A percentile compares a stretch with the other conserved stretches of the same genome.
Evolutionary conservation across 2,797 vertebrate genomes (phyloP).

Genomic region (Rhinella marina): DNA sequence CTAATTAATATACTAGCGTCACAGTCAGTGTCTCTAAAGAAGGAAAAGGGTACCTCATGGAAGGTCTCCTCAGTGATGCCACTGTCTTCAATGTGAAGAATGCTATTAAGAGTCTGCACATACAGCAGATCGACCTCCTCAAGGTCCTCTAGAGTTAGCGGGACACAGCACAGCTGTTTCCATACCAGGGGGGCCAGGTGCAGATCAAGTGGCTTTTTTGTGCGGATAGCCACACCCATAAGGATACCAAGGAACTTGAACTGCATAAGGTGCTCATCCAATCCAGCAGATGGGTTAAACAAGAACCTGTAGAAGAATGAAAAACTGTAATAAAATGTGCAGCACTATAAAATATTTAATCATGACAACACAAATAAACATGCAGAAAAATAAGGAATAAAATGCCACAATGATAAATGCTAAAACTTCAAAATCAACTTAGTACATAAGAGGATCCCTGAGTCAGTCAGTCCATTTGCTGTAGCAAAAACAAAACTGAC

Average conservation of each 20-base stretch:
- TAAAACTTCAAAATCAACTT: too few relatives aligned
- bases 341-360: neutral
- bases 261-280: slow-evolving; percentile 83
- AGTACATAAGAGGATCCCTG: too few relatives aligned
- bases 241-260: slow-evolving; percentile 86
- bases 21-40: neutral
- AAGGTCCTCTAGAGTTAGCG: slow-evolving; percentile 81
- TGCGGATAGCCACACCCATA: slow-evolving; percentile 86
- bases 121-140: slow-evolving; percentile 86
- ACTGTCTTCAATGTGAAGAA: slow-evolving; percentile 90
- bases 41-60: slow-evolving; percentile 75
- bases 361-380: neutral
- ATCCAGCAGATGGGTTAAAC: slow-evolving; percentile 82
- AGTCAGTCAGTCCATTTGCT: too few relatives aligned
- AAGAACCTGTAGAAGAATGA: slow-evolving; percentile 75
- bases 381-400: neutral
- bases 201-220: slow-evolving; percentile 85
- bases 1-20: neutral
- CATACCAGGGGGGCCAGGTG: slow-evolving; percentile 84
- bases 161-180: slow-evolving; percentile 87
- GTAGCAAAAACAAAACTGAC: too few relatives aligned
- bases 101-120: slow-evolving; percentile 86
- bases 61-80: slow-evolving; percentile 86
- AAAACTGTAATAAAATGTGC: neutral
- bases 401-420: neutral